Percentiles rank a stretch among this genome's conserved stretches.
Conservation (phyloP, 2,888 invertebrate species). For the Deilephila porcellus region DNA sequence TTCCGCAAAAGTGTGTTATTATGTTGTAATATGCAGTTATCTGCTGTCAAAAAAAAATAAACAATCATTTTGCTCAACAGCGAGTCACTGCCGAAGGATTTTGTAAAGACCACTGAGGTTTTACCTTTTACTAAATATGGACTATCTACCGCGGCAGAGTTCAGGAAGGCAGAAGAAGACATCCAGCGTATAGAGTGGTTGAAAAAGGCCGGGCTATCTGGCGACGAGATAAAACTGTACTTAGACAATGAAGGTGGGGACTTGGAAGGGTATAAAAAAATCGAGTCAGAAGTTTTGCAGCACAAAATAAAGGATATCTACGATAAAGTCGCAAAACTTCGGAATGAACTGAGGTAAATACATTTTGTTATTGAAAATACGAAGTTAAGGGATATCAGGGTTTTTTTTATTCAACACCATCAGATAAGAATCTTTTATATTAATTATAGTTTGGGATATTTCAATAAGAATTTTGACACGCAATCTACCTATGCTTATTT, state of each 20-base stretch:
- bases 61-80: constrained; percentile 8
- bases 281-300: constrained; percentile 65
- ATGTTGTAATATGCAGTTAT: neutral
- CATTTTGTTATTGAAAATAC: no score
- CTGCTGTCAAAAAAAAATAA: neutral
- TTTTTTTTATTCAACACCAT: no score
- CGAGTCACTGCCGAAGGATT: constrained; percentile 69
- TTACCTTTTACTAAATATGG: constrained; percentile 76
- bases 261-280: constrained; percentile 59
- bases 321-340: constrained; percentile 62
- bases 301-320: constrained; percentile 62
- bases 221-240: constrained; percentile 80
- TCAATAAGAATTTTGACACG: no score
- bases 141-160: constrained; percentile 71
- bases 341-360: constrained; percentile 39
- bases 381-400: neutral
- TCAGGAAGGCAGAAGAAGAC: constrained; percentile 63
- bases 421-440: no score
- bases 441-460: no score
- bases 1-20: neutral
- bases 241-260: constrained; percentile 73
- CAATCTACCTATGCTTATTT: neutral
- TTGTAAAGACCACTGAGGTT: constrained; percentile 70
- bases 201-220: constrained; percentile 75
- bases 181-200: constrained; percentile 67